Base-by-base conservation (phyloP, 2,113 vertebrate genomes). In the Oncorhynchus masou region DNA sequence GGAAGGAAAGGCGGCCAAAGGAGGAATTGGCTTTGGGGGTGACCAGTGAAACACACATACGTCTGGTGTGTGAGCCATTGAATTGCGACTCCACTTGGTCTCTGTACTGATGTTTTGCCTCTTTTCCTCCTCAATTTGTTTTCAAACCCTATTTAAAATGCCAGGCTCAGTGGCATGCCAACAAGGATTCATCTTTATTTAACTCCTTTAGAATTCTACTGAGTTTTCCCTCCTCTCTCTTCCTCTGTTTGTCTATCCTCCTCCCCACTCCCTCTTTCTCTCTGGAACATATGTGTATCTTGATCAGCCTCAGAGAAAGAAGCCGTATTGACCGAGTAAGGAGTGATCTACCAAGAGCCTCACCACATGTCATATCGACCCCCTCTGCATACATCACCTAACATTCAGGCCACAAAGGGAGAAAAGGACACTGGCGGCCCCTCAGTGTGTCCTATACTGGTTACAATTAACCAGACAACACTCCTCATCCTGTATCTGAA, bases 301-400 rank as follows among this genome's bases (percentile, higher is more conserved):
- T 54, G 16, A 16, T 54, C 16, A 54, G 59, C 5, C 7, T 11
- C 6, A 81, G 86, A 45, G 86, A 81, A 86, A 81, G 82, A 48
- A 68, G 60, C 54, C 51, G 68, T 88, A 91, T 89, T 84, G 88
- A 88, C 84, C 29, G 49, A 19, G 51, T 3, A 54, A 15, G 51
- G 51, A 54, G 51, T 19, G 51, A 54, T 16, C 51, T 5, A 4
- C 62, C 78, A 77, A 85, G 72, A 85, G 83, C 77, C 79, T 81
- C 76, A 78, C 87, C 88, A 87, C 81, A 83, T 89, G 87, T 89
- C 84, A 57, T 83, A 89, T 92, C 84, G 90, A 92, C 84, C 87
- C 89, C 87, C 71, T 85, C 82, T 54, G 51, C 51, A 19, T 19
- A 54, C 51, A 5, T 15, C 13, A 54, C 39, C 5, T 15, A 54